phyloP scores from a whole-genome alignment of 2,113 vertebrate species.

The Barbus barbus region DNA sequence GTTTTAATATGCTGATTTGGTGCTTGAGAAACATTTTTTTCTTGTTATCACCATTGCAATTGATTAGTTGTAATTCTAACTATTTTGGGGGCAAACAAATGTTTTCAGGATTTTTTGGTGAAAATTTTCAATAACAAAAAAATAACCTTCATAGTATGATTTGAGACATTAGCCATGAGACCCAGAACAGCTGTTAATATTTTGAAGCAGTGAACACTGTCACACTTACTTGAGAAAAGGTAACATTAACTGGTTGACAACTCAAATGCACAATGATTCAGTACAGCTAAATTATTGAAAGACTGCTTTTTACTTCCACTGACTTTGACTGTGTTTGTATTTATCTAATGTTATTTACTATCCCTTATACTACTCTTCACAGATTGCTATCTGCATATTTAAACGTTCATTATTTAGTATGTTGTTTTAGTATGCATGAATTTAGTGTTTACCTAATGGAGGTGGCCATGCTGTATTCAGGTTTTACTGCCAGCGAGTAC shows the following conservation, averaged over 20 bases:
- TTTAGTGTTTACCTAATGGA: too few relatives aligned
- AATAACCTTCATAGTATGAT: not conserved
- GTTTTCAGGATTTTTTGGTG: not conserved
- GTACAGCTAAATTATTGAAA: not conserved
- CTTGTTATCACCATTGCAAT: not conserved
- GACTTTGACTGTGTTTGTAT: not conserved
- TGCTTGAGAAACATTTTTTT: too few relatives aligned
- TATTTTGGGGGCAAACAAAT: too few relatives aligned
- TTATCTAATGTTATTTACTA: not conserved
- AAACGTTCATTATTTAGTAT: not conserved
- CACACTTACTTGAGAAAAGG: not conserved
- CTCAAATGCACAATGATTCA: not conserved
- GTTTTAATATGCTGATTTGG: too few relatives aligned
- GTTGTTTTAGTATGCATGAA: too few relatives aligned
- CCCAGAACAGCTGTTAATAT: constrained; percentile 20
- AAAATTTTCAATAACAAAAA: too few relatives aligned
- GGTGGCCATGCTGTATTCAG: not conserved
- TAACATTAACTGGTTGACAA: not conserved
- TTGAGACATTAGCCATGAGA: not conserved
- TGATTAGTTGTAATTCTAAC: too few relatives aligned
- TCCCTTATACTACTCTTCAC: not conserved
- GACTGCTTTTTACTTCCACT: not conserved
- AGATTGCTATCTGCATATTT: not conserved
- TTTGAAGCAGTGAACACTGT: not conserved
- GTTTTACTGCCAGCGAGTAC: not conserved